A percentile compares a stretch with the other conserved stretches of the same genome.
phyloP scores from a whole-genome alignment of 1,140 invertebrate species.

The Panulirus ornatus region DNA sequence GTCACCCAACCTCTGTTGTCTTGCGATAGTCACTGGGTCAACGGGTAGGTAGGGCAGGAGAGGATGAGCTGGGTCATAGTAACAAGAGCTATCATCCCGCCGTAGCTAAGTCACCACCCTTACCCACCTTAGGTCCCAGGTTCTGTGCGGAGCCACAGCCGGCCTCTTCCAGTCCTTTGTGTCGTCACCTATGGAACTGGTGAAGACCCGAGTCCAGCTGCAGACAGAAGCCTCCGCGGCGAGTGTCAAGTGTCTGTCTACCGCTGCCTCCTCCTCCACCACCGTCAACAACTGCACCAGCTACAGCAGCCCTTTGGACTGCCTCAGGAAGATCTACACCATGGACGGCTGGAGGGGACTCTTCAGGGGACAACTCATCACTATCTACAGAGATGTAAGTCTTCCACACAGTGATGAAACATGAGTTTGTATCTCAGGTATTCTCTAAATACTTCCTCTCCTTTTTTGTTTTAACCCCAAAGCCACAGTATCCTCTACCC shows the following conservation, averaged over 20 bases:
- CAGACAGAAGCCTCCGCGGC: conserved; percentile 76
- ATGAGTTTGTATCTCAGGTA: not conserved
- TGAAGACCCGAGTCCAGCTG: conserved; percentile 90
- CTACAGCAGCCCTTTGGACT: conserved; percentile 82
- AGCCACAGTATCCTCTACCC: too few species aligned
- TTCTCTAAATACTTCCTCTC: not conserved
- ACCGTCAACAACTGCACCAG: conserved; percentile 54
- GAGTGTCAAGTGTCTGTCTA: conserved; percentile 2
- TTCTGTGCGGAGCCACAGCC: conserved; percentile 80
- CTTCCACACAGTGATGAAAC: too few species aligned
- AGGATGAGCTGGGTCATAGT: too few species aligned
- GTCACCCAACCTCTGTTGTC: too few species aligned
- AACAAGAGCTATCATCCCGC: too few species aligned
- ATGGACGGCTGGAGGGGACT: conserved; percentile 84
- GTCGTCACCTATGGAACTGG: conserved; percentile 90
- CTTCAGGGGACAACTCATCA: conserved; percentile 87
- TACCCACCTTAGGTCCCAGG: conserved; percentile 77
- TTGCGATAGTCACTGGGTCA: too few species aligned
- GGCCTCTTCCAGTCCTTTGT: conserved; percentile 90
- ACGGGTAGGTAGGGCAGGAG: too few species aligned
- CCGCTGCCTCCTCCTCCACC: conserved; percentile 22
- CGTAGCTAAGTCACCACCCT: too few species aligned
- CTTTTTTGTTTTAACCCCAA: too few species aligned
- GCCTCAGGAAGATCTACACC: conserved; percentile 83
- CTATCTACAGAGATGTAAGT: conserved; percentile 84